Conservation (phyloP, 2,113 vertebrate species). For the Coracopsis vasa region DNA sequence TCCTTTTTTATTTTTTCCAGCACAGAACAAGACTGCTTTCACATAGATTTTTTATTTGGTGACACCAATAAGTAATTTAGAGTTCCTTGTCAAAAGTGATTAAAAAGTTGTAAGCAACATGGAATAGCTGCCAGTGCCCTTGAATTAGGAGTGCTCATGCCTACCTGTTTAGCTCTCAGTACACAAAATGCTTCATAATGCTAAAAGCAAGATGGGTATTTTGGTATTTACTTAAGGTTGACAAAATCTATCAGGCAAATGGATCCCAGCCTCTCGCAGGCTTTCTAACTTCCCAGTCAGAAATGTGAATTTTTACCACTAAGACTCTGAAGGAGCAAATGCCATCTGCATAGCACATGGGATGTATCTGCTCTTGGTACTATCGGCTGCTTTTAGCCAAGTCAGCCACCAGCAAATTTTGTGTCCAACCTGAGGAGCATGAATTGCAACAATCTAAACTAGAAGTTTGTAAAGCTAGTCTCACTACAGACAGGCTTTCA, state of each 20-base stretch:
- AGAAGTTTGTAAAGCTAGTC: neutral
- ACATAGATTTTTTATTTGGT: neutral
- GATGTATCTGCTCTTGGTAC: neutral
- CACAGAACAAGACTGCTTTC: neutral
- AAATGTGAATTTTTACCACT: neutral
- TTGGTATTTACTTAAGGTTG: neutral
- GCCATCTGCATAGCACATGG: rapidly evolving
- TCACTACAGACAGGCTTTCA: neutral
- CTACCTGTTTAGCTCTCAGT: neutral
- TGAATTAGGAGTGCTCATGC: neutral
- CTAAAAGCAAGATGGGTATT: neutral
- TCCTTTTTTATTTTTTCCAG: neutral
- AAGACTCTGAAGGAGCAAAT: neutral
- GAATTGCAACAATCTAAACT: neutral
- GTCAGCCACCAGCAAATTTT: neutral
- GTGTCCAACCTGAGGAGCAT: neutral
- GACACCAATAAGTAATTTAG: neutral
- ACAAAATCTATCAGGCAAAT: neutral
- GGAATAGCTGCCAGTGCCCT: neutral
- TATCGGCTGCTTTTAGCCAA: neutral
- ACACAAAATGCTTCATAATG: neutral
- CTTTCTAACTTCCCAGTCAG: neutral
- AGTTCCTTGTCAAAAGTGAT: neutral
- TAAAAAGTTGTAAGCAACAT: neutral
- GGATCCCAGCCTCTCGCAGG: neutral